Conservation (phyloP, 2,888 invertebrate species). For the Macropis europaea region DNA sequence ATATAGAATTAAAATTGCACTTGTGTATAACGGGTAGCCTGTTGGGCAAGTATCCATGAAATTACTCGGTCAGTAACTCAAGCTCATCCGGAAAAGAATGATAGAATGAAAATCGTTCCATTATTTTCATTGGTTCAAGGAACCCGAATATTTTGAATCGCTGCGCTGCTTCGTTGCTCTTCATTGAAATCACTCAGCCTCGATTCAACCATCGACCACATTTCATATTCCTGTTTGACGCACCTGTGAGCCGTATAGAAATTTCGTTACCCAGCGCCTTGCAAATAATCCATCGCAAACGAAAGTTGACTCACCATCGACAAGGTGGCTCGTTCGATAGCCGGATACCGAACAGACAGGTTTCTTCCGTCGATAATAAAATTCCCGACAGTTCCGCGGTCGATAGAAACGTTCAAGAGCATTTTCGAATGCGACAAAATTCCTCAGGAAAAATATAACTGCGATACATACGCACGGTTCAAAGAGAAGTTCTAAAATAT, state of each 20-base stretch:
- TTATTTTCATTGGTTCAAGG: constrained; percentile 25
- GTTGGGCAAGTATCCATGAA: constrained; percentile 60
- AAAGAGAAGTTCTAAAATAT: too few relatives aligned
- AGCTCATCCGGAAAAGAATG: constrained; percentile 47
- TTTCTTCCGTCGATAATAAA: constrained; percentile 34
- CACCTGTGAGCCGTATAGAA: too few relatives aligned
- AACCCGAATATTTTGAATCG: background rate
- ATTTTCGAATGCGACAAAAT: too few relatives aligned
- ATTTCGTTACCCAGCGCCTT: too few relatives aligned
- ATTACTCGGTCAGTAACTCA: constrained; percentile 57
- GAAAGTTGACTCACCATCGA: background rate
- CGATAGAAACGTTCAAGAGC: background rate
- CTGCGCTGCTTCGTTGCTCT: background rate
- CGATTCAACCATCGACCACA: too few relatives aligned
- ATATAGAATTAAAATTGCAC: constrained; percentile 57
- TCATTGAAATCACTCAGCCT: background rate
- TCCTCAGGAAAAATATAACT: too few relatives aligned
- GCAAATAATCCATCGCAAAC: background rate
- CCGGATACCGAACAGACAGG: constrained; percentile 23
- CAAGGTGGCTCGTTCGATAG: constrained; percentile 6
- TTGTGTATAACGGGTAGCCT: constrained; percentile 53
- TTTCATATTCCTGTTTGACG: too few relatives aligned
- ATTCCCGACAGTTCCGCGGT: background rate
- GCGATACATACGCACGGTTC: too few relatives aligned
- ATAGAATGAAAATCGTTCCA: constrained; percentile 38